These are phyloP conservation scores for Zygogramma bicolorata DNA, from an alignment of 2,888 invertebrate genomes.

Conservation along the genomic window DNA sequence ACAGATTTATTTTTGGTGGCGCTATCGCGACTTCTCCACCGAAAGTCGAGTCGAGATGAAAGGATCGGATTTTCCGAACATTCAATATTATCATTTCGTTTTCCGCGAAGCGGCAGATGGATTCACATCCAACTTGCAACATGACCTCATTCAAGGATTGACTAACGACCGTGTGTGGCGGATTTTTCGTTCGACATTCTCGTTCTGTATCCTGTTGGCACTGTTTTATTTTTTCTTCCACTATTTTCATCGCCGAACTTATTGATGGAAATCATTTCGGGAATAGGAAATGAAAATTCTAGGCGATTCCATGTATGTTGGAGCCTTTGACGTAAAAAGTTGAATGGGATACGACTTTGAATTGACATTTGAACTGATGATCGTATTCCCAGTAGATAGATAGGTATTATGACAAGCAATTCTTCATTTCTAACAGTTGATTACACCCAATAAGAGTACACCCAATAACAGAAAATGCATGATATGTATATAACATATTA, in stretches of 20 bases:
- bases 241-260: background rate
- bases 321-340: too few relatives aligned
- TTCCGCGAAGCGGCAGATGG: background rate
- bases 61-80: conserved; percentile 1
- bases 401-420: too few relatives aligned
- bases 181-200: background rate
- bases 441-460: too few relatives aligned
- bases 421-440: too few relatives aligned
- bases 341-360: too few relatives aligned
- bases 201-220: conserved; percentile 5
- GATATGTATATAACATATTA: too few relatives aligned
- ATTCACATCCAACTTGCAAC: background rate
- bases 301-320: too few relatives aligned
- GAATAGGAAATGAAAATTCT: too few relatives aligned
- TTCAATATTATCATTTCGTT: conserved; percentile 1
- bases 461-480: too few relatives aligned
- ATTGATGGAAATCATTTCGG: background rate
- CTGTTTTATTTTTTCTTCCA: background rate
- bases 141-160: background rate
- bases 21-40: background rate
- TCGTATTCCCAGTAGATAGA: too few relatives aligned
- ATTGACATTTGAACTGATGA: too few relatives aligned
- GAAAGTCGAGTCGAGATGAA: conserved; percentile 1
- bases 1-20: background rate
- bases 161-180: background rate